Percentiles rank a stretch among this genome's conserved stretches.
These are phyloP conservation scores for Darevskia mixta DNA, from an alignment of 2,797 vertebrate genomes.

Conservation along the genomic window DNA sequence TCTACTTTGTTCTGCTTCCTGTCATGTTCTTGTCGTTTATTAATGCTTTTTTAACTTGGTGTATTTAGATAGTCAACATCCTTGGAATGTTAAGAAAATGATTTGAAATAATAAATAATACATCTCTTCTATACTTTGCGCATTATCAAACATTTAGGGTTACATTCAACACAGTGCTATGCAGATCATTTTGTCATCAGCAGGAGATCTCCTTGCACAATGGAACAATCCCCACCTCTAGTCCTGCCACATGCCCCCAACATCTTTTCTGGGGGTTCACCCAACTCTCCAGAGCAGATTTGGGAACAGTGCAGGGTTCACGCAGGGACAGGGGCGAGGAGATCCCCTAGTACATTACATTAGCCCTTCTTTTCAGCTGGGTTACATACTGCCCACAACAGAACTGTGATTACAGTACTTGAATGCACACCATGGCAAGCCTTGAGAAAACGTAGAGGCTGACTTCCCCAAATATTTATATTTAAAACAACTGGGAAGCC, in stretches of 20 bases:
- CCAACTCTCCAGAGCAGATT: too few species aligned
- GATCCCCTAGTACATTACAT: too few species aligned
- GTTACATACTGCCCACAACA: neutral
- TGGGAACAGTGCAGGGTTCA: too few species aligned
- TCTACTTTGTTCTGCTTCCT: neutral
- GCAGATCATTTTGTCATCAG: too few species aligned
- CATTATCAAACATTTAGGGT: neutral
- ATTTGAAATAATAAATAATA: neutral
- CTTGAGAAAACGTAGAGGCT: neutral
- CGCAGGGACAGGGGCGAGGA: too few species aligned
- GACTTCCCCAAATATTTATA: neutral
- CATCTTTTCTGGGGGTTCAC: too few species aligned
- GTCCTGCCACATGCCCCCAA: too few species aligned
- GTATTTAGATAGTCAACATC: neutral
- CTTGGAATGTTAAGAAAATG: neutral
- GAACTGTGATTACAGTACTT: neutral
- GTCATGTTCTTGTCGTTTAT: neutral
- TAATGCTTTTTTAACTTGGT: neutral
- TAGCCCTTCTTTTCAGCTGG: neutral
- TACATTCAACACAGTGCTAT: too few species aligned
- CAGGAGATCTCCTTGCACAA: too few species aligned
- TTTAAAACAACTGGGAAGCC: neutral
- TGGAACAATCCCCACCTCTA: too few species aligned
- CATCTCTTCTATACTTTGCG: neutral
- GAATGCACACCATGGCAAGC: neutral